Base-by-base conservation (phyloP, 92 coral and sea anemone genomes). In the Epizoanthus rinbou region DNA sequence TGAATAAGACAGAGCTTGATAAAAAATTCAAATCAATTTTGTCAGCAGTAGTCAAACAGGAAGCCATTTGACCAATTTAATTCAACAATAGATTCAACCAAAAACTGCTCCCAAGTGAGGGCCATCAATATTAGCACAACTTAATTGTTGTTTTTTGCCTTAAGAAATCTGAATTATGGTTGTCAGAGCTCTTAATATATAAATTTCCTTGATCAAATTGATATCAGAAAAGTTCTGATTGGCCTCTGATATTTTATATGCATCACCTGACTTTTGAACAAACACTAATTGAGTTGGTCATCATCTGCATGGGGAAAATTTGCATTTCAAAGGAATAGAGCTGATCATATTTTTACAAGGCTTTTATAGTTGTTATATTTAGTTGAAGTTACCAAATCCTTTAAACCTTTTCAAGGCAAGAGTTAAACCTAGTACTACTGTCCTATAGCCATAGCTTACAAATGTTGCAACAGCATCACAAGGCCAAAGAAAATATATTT, bases 251-350 rank as follows among this genome's bases (percentile, higher is more conserved):
- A 11, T 62, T 78, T 60, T 78, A 37, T 15, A 62, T 63, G 24
- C 63, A 62, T 78, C 82, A 60, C 70, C 57, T 78, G 82, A 63
- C 71, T 63, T 28, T 59, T 57, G 82, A 78, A 39, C 71, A 78
- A 78, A 78, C 58, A 62, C 41, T 57, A 54, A 39, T 43, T 41
- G 37, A 78, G 28, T n/a, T n/a, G 56, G 45, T 16, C 17, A 75
- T 39, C 23, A 67, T 63, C 57, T 43, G 11, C n/a, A n/a, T 78
- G 71, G 10, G 45, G 10, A 28, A 37, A 37, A 78, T 78, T 78
- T 78, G 82, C 82, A 78, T 60, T 63, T 78, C 58, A 78, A 59
- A 78, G 69, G 60, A n/a, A 39, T 62, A 35, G 7, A 13, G 23
- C 45, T 22, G 28, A 58, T 31, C 39, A 15, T 35, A 7, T 75